These are phyloP conservation scores for Tachycineta bicolor DNA, from an alignment of 2,113 vertebrate species.

Conservation along the genomic window DNA sequence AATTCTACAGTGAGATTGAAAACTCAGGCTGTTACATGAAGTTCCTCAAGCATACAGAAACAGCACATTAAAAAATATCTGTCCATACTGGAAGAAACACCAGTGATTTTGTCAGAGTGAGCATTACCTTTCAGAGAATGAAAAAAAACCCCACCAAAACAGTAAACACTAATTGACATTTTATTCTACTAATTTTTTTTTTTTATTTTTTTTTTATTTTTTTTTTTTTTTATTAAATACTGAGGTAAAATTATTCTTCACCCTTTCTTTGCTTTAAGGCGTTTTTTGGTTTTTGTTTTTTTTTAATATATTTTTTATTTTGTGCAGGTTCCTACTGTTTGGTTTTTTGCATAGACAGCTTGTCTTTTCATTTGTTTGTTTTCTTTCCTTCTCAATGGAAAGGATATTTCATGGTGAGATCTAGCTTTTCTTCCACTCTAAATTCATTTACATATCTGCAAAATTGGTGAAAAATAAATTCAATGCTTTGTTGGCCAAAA, in stretches of 20 bases:
- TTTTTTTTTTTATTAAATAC: background rate
- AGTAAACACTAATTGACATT: background rate
- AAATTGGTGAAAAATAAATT: background rate
- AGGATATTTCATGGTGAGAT: background rate
- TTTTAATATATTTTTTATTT: background rate
- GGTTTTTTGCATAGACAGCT: background rate
- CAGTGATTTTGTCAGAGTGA: background rate
- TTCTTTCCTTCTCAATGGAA: background rate
- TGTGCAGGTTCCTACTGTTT: accelerated
- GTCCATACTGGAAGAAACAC: background rate
- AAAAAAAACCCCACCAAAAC: background rate
- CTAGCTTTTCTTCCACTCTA: background rate
- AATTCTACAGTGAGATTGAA: conserved; percentile 10
- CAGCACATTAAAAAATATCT: background rate
- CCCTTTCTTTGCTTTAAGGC: background rate
- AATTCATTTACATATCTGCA: background rate
- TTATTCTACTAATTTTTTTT: background rate
- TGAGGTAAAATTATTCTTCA: background rate
- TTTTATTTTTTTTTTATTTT: background rate
- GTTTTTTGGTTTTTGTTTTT: background rate
- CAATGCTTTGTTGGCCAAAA: background rate
- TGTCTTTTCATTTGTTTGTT: background rate
- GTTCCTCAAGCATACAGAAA: background rate
- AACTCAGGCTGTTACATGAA: background rate
- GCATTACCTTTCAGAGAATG: background rate